These are phyloP conservation scores for Silurus asotus DNA, from an alignment of 2,113 vertebrate genomes.

Conservation along the genomic window DNA sequence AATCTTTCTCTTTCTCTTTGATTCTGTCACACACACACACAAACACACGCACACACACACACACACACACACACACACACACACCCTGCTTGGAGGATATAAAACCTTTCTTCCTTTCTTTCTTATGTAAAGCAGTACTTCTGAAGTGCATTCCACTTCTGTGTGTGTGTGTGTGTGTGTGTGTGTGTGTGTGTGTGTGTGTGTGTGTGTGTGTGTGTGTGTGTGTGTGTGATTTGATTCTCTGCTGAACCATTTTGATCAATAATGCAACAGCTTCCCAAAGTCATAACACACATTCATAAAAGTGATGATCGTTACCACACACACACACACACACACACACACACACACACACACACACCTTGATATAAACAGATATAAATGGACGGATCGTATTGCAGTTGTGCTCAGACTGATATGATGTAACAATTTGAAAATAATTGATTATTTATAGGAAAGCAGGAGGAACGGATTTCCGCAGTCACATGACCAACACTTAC, in stretches of 20 bases:
- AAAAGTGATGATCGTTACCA: neutral
- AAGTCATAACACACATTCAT: slow-evolving; percentile 31
- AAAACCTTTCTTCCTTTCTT: too few species aligned
- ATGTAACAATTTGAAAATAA: neutral
- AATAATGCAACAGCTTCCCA: slow-evolving; percentile 44
- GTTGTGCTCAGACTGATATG: neutral
- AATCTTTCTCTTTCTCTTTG: neutral
- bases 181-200: too few species aligned
- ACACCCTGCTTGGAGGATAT: neutral
- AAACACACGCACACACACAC: slow-evolving; percentile 16
- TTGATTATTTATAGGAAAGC: neutral
- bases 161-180: slow-evolving; percentile 5
- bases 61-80: slow-evolving; percentile 22
- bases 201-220: slow-evolving; percentile 2
- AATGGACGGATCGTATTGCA: neutral
- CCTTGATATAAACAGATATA: neutral
- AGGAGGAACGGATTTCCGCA: neutral
- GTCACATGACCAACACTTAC: neutral
- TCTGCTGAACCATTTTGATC: slow-evolving; percentile 38
- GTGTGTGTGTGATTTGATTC: slow-evolving; percentile 29
- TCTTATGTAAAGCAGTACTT: neutral
- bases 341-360: neutral
- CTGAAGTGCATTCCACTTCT: neutral
- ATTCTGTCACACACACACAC: slow-evolving; percentile 24
- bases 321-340: too few species aligned